Conservation (phyloP, 2,888 invertebrate genomes). For the Cerceris rybyensis region DNA sequence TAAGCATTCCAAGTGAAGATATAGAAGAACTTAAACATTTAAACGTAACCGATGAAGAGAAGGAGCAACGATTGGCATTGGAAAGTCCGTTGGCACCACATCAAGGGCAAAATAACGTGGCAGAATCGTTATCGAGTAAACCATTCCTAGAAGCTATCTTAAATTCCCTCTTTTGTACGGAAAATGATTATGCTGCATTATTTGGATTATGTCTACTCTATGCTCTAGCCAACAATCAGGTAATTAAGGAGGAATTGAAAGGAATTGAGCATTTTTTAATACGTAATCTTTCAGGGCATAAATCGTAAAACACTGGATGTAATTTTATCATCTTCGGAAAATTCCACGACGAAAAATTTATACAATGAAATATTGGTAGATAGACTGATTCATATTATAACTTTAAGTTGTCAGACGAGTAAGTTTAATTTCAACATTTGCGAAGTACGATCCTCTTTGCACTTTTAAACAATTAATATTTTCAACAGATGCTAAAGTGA, state of each 20-base stretch:
- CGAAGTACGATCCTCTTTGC: not conserved
- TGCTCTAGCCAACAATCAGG: slow-evolving; percentile 97
- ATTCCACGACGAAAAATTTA: slow-evolving; percentile 83
- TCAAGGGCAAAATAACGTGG: slow-evolving; percentile 59
- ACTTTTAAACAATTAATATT: slow-evolving; percentile 15
- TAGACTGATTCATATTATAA: slow-evolving; percentile 91
- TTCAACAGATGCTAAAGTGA: slow-evolving; percentile 89
- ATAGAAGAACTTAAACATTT: slow-evolving; percentile 81
- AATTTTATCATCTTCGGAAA: slow-evolving; percentile 87
- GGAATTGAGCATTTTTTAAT: slow-evolving; percentile 5
- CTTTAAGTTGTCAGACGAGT: slow-evolving; percentile 93
- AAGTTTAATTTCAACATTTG: slow-evolving; percentile 76
- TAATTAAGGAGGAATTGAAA: slow-evolving; percentile 78
- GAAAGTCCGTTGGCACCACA: slow-evolving; percentile 70
- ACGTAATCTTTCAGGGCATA: slow-evolving; percentile 86
- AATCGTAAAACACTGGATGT: slow-evolving; percentile 91
- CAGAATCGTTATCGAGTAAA: slow-evolving; percentile 84
- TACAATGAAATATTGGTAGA: slow-evolving; percentile 93
- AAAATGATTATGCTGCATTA: slow-evolving; percentile 97
- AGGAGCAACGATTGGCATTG: slow-evolving; percentile 85
- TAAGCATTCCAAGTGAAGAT: slow-evolving; percentile 45
- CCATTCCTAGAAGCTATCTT: slow-evolving; percentile 95
- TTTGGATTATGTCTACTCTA: slow-evolving; percentile 96
- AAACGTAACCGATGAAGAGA: slow-evolving; percentile 97
- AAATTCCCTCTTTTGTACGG: slow-evolving; percentile 92